Percentiles rank a stretch among this genome's conserved stretches.
Conservation (phyloP, 1,140 invertebrate genomes). For the Rhopalosiphum maidis region DNA sequence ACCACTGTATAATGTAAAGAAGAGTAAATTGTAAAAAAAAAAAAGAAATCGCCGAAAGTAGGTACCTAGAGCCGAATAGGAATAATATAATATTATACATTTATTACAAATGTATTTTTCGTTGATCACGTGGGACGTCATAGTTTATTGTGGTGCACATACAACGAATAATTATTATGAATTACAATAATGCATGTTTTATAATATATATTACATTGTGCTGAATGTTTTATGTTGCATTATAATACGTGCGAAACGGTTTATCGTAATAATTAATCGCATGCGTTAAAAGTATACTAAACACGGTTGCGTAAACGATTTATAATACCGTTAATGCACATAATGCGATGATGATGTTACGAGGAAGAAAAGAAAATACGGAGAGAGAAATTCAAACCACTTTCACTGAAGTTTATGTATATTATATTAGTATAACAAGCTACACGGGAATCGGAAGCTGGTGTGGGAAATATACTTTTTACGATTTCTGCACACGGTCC, state of each 20-base stretch:
- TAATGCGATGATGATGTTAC: background rate
- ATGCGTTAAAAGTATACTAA: background rate
- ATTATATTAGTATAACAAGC: background rate
- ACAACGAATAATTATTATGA: background rate
- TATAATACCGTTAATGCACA: background rate
- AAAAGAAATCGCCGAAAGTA: background rate
- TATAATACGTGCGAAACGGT: background rate
- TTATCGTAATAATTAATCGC: background rate
- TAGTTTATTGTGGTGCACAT: background rate
- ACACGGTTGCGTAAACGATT: conserved; percentile 15
- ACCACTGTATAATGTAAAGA: background rate
- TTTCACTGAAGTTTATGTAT: conserved; percentile 21
- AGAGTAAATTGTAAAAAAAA: background rate
- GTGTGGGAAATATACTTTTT: conserved; percentile 9
- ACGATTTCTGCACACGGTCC: background rate
- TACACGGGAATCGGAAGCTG: background rate
- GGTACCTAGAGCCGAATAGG: too few species aligned
- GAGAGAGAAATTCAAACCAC: conserved; percentile 45
- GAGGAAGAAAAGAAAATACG: background rate
- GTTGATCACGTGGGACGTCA: background rate
- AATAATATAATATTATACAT: background rate
- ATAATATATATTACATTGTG: background rate
- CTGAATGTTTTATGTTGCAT: background rate
- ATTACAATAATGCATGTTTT: background rate
- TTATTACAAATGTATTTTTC: background rate